Evolutionary conservation across 2,113 vertebrate genomes (phyloP), one percentile per base, ranked within the genome.

Genomic region (Xiphophorus couchianus): DNA sequence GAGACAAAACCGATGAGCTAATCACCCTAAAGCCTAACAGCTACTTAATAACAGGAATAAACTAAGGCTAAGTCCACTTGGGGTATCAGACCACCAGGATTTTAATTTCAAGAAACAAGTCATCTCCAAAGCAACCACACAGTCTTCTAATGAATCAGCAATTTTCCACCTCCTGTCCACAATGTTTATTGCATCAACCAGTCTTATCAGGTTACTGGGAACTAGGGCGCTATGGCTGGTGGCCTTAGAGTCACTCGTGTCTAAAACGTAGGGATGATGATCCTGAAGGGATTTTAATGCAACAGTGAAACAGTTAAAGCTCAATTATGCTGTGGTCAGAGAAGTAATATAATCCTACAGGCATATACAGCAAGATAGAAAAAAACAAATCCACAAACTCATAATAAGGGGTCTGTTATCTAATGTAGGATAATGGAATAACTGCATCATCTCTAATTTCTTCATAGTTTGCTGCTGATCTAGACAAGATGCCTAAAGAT

Each of bases 111-210:
- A 61, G 80, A 65, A 83, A 69, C 72, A 81, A 83, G 74, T 3
- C 25, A 86, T 93, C 90, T 82, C 91, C 85, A 88, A 88, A 67
- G 87, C 82, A 90, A 93, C 84, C 2, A 64, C 5, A 17, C 15
- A 48, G 42, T 81, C 69, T 66, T 69, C 66, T 44, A 81, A 84
- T 90, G 80, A 90, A 84, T 92, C 91, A 86, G 89, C 76, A 31
- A 84, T 89, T 84, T 69, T 48, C 30, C 14, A 68, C 31, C 66
- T 71, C 69, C 42, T 65, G 37, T 82, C 82, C 37, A 39, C 29
- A 2, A 44, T 30, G 62, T 31, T 76, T 54, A 73, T 77, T 71
- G 73, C 63, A 27, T 62, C 30, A 25, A 69, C 37, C 42, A 31
- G 42, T 44, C 62, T 66, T 33, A 77, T 42, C 33, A 79, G 30